Percentiles rank a stretch among this genome's conserved stretches.
These are phyloP conservation scores for Meteorus colon DNA, from an alignment of 2,888 invertebrate genomes.

Conservation along the genomic window DNA sequence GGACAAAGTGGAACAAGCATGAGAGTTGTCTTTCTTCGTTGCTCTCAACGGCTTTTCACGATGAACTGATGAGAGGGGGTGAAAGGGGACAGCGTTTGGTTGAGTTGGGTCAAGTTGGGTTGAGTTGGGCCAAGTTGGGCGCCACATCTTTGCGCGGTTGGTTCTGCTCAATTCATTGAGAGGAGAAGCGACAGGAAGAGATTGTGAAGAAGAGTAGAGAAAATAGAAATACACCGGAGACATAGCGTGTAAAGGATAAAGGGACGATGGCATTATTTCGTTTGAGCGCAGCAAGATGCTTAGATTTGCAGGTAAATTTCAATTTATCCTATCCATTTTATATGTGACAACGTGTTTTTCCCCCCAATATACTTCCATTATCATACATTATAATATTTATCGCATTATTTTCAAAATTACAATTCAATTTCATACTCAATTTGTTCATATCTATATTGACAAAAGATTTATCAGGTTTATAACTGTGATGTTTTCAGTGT, in stretches of 20 bases:
- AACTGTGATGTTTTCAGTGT: neutral
- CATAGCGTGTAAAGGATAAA: constrained; percentile 39
- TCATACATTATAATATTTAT: neutral
- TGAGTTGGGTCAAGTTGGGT: constrained; percentile 36
- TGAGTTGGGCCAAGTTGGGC: constrained; percentile 70
- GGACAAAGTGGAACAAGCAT: constrained; percentile 39
- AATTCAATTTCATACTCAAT: neutral
- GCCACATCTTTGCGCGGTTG: constrained; percentile 69
- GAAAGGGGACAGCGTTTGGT: constrained; percentile 32
- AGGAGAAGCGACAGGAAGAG: constrained; percentile 31
- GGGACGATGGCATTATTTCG: constrained; percentile 70
- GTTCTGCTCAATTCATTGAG: constrained; percentile 57
- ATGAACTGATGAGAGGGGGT: constrained; percentile 29
- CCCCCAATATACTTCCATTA: neutral
- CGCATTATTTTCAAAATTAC: neutral
- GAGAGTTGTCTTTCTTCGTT: constrained; percentile 28
- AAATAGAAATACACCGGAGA: constrained; percentile 8
- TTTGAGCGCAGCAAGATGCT: constrained; percentile 67
- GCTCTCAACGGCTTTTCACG: constrained; percentile 2
- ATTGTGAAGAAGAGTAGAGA: constrained; percentile 37
- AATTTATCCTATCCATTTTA: neutral
- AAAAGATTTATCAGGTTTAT: neutral
- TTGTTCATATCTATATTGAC: neutral
- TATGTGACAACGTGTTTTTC: neutral
- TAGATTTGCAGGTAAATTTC: constrained; percentile 68